These are phyloP conservation scores for Gobio occitaniae DNA, from an alignment of 2,797 vertebrate genomes.

Conservation along the genomic window DNA sequence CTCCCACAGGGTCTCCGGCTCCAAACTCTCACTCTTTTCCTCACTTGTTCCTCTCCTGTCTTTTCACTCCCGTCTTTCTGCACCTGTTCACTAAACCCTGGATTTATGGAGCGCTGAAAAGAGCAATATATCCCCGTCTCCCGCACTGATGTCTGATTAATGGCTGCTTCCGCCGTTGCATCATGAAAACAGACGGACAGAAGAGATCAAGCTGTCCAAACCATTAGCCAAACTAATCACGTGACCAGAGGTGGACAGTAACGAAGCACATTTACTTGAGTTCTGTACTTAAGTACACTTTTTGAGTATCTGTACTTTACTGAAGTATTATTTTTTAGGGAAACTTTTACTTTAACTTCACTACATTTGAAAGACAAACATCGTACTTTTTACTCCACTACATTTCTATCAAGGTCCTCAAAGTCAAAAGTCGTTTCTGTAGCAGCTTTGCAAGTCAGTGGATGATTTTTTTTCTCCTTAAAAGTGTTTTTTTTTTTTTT, in stretches of 20 bases:
- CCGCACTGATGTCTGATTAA: slow-evolving; percentile 26
- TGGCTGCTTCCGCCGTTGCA: neutral
- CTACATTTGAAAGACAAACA: no score
- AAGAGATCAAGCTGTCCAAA: slow-evolving; percentile 8
- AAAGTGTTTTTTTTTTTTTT: no score
- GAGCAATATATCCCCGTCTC: slow-evolving; percentile 66
- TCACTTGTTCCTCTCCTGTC: neutral
- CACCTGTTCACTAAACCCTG: slow-evolving; percentile 66
- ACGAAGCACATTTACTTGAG: no score
- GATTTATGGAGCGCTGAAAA: slow-evolving; percentile 72
- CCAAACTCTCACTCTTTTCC: slow-evolving; percentile 1
- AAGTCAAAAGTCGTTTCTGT: no score
- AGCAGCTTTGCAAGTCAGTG: no score
- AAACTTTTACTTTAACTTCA: no score
- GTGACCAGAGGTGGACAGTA: neutral
- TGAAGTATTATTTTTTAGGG: no score
- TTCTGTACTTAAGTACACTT: no score
- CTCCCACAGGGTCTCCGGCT: neutral
- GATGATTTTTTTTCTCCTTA: no score
- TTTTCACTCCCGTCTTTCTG: slow-evolving; percentile 26
- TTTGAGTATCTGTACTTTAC: no score
- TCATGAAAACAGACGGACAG: neutral
- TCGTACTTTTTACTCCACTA: no score
- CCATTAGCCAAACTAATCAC: neutral
- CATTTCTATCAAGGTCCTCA: no score